Conservation (phyloP, 2,797 vertebrate species). For the Pampus argenteus region DNA sequence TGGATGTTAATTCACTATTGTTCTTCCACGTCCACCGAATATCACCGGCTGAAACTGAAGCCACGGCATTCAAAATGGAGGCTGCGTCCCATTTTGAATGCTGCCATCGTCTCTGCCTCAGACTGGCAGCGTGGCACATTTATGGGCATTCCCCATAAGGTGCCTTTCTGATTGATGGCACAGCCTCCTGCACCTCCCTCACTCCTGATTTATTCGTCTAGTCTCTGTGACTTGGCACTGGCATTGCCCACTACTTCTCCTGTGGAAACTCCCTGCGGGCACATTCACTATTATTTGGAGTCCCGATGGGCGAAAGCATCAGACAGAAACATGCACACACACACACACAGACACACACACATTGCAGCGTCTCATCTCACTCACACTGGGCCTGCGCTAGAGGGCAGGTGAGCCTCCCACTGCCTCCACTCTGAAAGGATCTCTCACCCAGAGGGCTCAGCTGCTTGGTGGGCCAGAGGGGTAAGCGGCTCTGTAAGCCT, state of each 20-base stretch:
- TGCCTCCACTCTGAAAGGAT: slow-evolving; percentile 76
- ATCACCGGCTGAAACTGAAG: slow-evolving; percentile 47
- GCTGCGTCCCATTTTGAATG: slow-evolving; percentile 54
- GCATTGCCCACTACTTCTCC: slow-evolving; percentile 75
- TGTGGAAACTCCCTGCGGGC: slow-evolving; percentile 78
- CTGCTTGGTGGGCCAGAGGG: slow-evolving; percentile 80
- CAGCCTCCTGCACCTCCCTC: slow-evolving; percentile 70
- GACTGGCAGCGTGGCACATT: slow-evolving; percentile 77
- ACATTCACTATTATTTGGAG: slow-evolving; percentile 79
- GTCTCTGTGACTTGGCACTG: slow-evolving; percentile 83
- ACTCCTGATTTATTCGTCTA: slow-evolving; percentile 81
- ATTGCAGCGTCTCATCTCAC: slow-evolving; percentile 63
- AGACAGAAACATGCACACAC: slow-evolving; percentile 66
- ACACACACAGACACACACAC: slow-evolving; percentile 33
- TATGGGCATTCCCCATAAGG: slow-evolving; percentile 81
- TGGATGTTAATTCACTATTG: slow-evolving; percentile 37
- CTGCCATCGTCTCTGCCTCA: slow-evolving; percentile 48
- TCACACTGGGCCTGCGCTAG: slow-evolving; percentile 75
- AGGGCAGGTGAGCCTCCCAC: slow-evolving; percentile 81
- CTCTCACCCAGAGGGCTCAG: slow-evolving; percentile 82
- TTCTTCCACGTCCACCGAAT: slow-evolving; percentile 49
- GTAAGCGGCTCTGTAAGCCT: slow-evolving; percentile 76
- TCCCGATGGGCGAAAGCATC: slow-evolving; percentile 75
- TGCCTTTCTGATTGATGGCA: slow-evolving; percentile 81
- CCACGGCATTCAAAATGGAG: slow-evolving; percentile 69